phyloP scores from a whole-genome alignment of 2,888 invertebrate genomes.

The Buathra laborator region DNA sequence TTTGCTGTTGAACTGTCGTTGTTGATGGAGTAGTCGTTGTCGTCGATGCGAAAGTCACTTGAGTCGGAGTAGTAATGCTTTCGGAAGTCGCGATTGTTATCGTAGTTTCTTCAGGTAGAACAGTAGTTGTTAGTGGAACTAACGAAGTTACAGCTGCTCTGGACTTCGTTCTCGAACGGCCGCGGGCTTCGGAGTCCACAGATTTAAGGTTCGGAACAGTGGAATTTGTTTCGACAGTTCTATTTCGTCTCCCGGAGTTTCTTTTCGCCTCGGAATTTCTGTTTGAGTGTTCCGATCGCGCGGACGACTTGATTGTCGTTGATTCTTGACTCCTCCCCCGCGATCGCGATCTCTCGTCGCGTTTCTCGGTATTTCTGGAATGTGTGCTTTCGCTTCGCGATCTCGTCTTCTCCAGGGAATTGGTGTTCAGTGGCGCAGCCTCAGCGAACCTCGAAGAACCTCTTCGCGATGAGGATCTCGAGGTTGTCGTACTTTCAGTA shows the following conservation, averaged over 20 bases:
- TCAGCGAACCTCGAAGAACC: conserved; percentile 69
- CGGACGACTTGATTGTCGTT: not conserved
- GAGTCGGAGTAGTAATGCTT: conserved; percentile 50
- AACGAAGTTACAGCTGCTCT: conserved; percentile 5
- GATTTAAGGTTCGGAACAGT: conserved; percentile 55
- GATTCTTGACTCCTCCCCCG: conserved; percentile 47
- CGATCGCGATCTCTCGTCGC: conserved; percentile 31
- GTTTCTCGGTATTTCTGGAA: conserved; percentile 18
- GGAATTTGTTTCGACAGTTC: conserved; percentile 59
- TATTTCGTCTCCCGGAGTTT: conserved; percentile 63
- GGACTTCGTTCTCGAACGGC: conserved; percentile 53
- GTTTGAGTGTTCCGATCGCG: not conserved
- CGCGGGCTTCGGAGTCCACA: conserved; percentile 65
- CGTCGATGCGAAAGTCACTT: conserved; percentile 51
- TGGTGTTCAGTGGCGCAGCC: conserved; percentile 17
- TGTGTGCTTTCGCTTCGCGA: conserved; percentile 17
- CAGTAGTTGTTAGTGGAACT: conserved; percentile 28
- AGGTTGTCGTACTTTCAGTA: conserved; percentile 44
- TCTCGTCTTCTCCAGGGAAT: conserved; percentile 34
- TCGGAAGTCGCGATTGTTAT: conserved; percentile 8
- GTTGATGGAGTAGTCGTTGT: conserved; percentile 15
- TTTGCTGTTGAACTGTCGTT: conserved; percentile 61
- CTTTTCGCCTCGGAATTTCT: conserved; percentile 7
- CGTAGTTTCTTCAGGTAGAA: not conserved
- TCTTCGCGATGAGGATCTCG: conserved; percentile 65